These are phyloP conservation scores for Aegithalos caudatus DNA, from an alignment of 2,113 vertebrate genomes.

Conservation along the genomic window DNA sequence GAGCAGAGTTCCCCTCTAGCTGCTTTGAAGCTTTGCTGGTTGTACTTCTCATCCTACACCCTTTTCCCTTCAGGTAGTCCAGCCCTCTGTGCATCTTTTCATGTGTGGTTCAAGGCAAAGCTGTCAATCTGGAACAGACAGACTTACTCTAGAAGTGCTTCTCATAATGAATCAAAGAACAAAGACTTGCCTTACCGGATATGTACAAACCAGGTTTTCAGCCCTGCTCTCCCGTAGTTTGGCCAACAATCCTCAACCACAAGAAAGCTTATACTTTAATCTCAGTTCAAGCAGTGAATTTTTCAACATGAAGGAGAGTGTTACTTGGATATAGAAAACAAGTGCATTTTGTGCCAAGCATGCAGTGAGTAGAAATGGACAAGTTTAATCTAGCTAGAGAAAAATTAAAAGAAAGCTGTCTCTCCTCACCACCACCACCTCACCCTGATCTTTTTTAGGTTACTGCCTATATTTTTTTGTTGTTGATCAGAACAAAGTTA, in stretches of 20 bases:
- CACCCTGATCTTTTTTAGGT: not conserved
- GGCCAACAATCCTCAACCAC: slow-evolving; percentile 39
- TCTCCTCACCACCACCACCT: not conserved
- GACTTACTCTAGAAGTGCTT: not conserved
- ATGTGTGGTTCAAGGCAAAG: not conserved
- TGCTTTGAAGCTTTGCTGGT: not conserved
- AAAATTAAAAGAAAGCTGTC: not conserved
- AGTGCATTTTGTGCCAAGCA: slow-evolving; percentile 6
- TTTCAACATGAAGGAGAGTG: slow-evolving; percentile 28
- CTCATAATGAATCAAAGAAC: slow-evolving; percentile 5
- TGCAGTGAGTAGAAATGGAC: not conserved
- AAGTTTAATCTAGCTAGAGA: slow-evolving; percentile 23
- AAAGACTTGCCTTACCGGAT: slow-evolving; percentile 24
- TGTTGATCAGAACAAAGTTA: not conserved
- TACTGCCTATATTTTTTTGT: not conserved
- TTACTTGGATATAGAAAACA: slow-evolving; percentile 6
- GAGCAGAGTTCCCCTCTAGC: not conserved
- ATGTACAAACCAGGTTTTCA: not conserved
- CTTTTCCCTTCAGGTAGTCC: not conserved
- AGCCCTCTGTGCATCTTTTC: not conserved
- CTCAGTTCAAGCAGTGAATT: slow-evolving; percentile 24
- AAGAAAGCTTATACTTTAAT: slow-evolving; percentile 52
- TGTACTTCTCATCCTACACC: not conserved
- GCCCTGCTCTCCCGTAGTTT: not conserved
- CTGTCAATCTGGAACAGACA: not conserved